Evolutionary conservation across 2,888 invertebrate genomes (phyloP).

Genomic region (Megamerina dolium): DNA sequence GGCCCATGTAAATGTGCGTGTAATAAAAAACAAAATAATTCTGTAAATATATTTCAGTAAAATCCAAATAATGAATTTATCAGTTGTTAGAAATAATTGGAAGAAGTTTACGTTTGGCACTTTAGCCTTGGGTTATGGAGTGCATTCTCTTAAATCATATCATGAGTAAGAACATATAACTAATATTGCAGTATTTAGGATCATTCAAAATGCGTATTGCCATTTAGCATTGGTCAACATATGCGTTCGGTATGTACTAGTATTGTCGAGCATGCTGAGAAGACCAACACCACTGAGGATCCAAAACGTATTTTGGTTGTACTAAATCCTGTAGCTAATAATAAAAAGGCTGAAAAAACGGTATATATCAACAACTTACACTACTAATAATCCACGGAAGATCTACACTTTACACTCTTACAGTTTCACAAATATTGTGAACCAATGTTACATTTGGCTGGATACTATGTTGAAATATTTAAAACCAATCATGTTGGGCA

Average conservation of each 20-base stretch:
- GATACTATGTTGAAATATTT: constrained; percentile 67
- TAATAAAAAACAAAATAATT: too few relatives aligned
- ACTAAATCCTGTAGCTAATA: constrained; percentile 85
- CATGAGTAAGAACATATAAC: constrained; percentile 60
- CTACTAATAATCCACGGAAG: background rate
- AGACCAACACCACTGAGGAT: constrained; percentile 51
- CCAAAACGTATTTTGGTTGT: constrained; percentile 78
- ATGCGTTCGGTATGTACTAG: constrained; percentile 76
- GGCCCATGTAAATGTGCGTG: too few relatives aligned
- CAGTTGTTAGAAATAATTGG: constrained; percentile 60
- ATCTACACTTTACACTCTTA: constrained; percentile 11
- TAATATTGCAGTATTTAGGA: background rate
- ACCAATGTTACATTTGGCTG: constrained; percentile 87
- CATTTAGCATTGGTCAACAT: constrained; percentile 43
- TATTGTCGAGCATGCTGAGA: constrained; percentile 67
- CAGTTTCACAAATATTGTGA: constrained; percentile 88
- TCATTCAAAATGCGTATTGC: too few relatives aligned
- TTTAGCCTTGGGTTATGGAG: constrained; percentile 63
- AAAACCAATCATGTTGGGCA: constrained; percentile 85
- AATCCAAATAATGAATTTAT: background rate
- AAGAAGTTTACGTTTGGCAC: constrained; percentile 76
- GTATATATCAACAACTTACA: constrained; percentile 20
- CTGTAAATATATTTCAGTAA: too few relatives aligned
- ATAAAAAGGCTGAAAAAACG: constrained; percentile 54
- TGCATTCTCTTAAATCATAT: constrained; percentile 62